Evolutionary conservation across 2,797 vertebrate species (phyloP), one percentile per base, ranked within the genome.

Genomic region (Rhinogobio ventralis): DNA sequence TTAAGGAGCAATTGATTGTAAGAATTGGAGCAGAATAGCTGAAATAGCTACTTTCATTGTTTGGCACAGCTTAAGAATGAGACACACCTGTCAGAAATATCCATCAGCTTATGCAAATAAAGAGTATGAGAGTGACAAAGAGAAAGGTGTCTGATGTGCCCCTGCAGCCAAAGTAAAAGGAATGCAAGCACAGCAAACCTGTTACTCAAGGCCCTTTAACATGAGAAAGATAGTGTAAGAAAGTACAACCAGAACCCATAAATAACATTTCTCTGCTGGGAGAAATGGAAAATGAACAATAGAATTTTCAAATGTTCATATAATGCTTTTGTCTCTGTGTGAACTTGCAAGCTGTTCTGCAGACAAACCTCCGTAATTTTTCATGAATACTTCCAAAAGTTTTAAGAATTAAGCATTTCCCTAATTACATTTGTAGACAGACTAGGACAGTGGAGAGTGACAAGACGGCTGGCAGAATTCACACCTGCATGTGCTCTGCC

Each of bases 21-120:
- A 83, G 80, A 74, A 87, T 49, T 23, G 60, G 55, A 67, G 74
- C 28, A 72, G n/a, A 81, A 83, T 83, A 74, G 25, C 62, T 53
- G 53, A 87, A 89, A 87, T 83, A 86, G 82, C 66, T 87, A 57
- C 79, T 78, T 83, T 33, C 39, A 84, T 87, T 87, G 77, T 87
- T 78, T 74, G 46, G 17, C 39, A 30, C 71, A 73, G 11, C 7
- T 66, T 72, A 82, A 82, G 39, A 83, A 76, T 79, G 39, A 57
- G 83, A 49, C 88, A 89, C 88, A 85, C 88, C 88, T 83, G 60
- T 60, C 2, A 46, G 42, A 81, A 86, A 49, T 51, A 85, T 86
- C 75, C 46, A 76, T 53, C 25, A 57, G 72, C 13, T 51, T 28
- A 51, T 42, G 66, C 23, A 77, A 77, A 68, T 55, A 76, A 13